These are phyloP conservation scores for Promerops cafer DNA, from an alignment of 2,113 vertebrate genomes.

Conservation along the genomic window DNA sequence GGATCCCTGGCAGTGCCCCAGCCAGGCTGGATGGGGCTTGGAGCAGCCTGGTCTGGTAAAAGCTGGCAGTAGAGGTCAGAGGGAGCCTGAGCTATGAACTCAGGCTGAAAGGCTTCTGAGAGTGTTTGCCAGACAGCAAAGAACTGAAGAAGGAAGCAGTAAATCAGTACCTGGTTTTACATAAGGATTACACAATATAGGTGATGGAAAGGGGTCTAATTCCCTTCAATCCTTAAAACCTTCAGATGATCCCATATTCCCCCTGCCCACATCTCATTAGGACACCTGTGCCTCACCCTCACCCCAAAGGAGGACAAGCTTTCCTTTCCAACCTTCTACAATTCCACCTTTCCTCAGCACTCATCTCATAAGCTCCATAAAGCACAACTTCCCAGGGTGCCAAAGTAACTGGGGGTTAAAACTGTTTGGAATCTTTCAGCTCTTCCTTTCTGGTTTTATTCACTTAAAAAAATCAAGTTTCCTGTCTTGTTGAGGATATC, in stretches of 20 bases:
- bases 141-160: neutral
- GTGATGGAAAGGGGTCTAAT: neutral
- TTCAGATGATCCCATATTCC: neutral
- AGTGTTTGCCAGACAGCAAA: neutral
- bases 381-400: neutral
- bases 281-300: neutral
- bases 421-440: neutral
- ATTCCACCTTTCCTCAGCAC: neutral
- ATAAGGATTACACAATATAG: neutral
- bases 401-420: neutral
- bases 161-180: neutral
- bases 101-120: neutral
- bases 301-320: neutral
- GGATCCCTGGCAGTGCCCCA: neutral
- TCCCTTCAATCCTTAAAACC: neutral
- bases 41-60: neutral
- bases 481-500: neutral
- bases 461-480: neutral
- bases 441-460: neutral
- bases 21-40: neutral
- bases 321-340: neutral
- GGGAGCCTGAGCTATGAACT: neutral
- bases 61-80: neutral
- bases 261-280: neutral
- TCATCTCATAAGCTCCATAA: neutral